Base-by-base conservation (phyloP, 2,797 vertebrate genomes). In the Hozukius guyotensis region DNA sequence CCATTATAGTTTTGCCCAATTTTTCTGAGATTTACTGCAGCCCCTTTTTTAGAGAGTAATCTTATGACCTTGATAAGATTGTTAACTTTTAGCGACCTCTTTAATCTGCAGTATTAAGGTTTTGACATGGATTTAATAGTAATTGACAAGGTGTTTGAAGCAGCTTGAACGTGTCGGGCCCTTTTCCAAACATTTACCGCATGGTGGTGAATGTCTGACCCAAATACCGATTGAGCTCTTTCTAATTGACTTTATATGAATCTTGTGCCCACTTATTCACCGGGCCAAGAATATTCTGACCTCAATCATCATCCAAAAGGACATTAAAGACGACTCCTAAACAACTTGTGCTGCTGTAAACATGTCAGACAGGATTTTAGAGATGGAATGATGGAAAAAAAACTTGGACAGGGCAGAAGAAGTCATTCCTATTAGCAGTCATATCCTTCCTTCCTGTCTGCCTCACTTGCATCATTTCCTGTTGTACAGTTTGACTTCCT, bases 391-490 rank as follows among this genome's bases (percentile, higher is more conserved):
- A 78, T n/a, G 18, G 31, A 10, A 7, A 4, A n/a, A n/a, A 13
- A 66, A 22, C 34, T 20, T 66, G 22, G 63, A 64, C 72, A 66
- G 61, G 10, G 32, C 34, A 14, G n/a, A 36, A 57, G 10, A 68
- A 66, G 25, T 81, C 66, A 36, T 62, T 42, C 29, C 60, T 20
- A 3, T 14, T 14, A 14, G 77, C n/a, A 2, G 42, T 49, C 62
- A 36, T 82, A 75, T 86, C 85, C 72, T 75, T 70, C 75, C 80
- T 82, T 82, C 65, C 68, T 78, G 76, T 82, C 63, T 34, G 53
- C 72, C 73, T 60, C 74, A 59, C 79, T 77, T 34, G 61, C 74
- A 73, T 86, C 88, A 87, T 52, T 91, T 91, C 86, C 86, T 88
- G 70, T 81, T 38, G 56, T 75, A 80, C 81, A 67, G 65, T 82